Conservation (phyloP, 1,140 invertebrate species). For the Leptinotarsa undecemlineata region DNA sequence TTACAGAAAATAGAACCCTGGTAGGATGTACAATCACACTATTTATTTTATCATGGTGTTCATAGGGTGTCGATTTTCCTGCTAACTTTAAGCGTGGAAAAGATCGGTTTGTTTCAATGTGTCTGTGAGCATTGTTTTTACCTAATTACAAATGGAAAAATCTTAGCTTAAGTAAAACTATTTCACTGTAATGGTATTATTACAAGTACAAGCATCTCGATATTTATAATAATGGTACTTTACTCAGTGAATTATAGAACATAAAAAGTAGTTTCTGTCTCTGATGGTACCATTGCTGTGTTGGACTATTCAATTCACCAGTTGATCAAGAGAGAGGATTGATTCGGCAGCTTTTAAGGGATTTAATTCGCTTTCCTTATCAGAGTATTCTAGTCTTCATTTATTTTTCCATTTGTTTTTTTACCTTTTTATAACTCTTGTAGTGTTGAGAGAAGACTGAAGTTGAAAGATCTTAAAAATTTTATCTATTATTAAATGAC, state of each 20-base stretch:
- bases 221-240: no score
- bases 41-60: constrained; percentile 55
- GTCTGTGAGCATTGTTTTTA: not conserved
- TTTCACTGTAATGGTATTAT: not conserved
- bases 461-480: constrained; percentile 22
- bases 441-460: constrained; percentile 24
- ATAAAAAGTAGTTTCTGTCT: not conserved
- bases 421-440: not conserved
- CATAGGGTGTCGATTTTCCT: constrained; percentile 49
- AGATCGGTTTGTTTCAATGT: constrained; percentile 14
- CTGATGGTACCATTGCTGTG: constrained; percentile 13
- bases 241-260: not conserved
- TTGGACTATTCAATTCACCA: constrained; percentile 26
- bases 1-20: constrained; percentile 37
- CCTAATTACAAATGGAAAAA: constrained; percentile 6
- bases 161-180: constrained; percentile 10
- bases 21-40: constrained; percentile 51
- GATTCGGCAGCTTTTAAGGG: constrained; percentile 19
- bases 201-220: no score
- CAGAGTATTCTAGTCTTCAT: constrained; percentile 9
- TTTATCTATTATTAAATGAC: constrained; percentile 1
- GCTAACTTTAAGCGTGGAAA: constrained; percentile 32
- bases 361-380: constrained; percentile 1
- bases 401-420: not conserved
- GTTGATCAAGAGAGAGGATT: constrained; percentile 24